These are phyloP conservation scores for Oreochromis niloticus DNA, from an alignment of 2,113 vertebrate species.

Conservation along the genomic window DNA sequence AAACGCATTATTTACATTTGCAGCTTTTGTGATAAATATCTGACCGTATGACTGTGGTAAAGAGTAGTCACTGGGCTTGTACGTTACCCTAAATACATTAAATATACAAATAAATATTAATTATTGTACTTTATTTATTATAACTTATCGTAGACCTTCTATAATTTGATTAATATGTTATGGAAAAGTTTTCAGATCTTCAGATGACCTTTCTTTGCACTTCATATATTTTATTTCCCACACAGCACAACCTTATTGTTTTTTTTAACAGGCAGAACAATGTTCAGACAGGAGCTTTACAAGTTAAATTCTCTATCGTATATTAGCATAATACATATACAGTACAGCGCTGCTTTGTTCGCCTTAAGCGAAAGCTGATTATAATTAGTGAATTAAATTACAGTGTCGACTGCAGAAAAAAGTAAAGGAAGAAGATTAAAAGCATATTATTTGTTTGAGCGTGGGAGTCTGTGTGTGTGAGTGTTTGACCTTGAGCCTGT, in stretches of 20 bases:
- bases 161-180: neutral
- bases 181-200: neutral
- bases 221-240: neutral
- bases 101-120: neutral
- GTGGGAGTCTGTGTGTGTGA: neutral
- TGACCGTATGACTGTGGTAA: neutral
- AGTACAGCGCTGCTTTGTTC: neutral
- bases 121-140: neutral
- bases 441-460: neutral
- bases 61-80: neutral
- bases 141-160: neutral
- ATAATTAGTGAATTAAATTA: neutral
- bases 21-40: neutral
- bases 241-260: neutral
- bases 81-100: neutral
- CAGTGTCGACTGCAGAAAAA: neutral
- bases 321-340: neutral
- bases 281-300: neutral
- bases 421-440: neutral
- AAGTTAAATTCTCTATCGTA: neutral
- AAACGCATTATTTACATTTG: neutral
- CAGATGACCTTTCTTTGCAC: neutral
- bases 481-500: neutral
- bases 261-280: neutral
- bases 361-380: neutral